A percentile compares a stretch with the other conserved stretches of the same genome.
These are phyloP conservation scores for Escarpia spicata DNA, from an alignment of 2,888 invertebrate species.

Conservation along the genomic window DNA sequence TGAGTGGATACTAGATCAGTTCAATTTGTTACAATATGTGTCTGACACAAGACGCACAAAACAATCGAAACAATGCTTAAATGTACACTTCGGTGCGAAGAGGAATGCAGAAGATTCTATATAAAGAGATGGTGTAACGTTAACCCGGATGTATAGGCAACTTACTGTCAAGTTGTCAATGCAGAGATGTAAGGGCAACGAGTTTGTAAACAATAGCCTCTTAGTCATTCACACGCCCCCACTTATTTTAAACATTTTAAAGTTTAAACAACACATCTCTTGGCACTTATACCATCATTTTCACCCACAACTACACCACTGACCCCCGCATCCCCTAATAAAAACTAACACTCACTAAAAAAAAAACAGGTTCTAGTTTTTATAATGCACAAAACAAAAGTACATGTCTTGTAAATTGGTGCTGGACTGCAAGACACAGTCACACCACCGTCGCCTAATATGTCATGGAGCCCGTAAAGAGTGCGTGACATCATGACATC, in stretches of 20 bases:
- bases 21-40: no score
- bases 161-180: no score
- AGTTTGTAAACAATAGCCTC: background rate
- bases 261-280: background rate
- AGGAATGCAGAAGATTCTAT: background rate
- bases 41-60: no score
- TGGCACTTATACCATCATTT: background rate
- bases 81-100: background rate
- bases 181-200: background rate
- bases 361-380: background rate
- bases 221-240: background rate
- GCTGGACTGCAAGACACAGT: background rate
- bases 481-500: background rate
- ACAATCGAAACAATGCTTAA: background rate
- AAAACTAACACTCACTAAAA: background rate
- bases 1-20: no score
- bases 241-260: background rate
- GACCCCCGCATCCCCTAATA: background rate
- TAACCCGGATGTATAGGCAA: background rate
- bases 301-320: background rate
- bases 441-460: background rate
- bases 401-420: background rate
- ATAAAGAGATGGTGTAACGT: background rate
- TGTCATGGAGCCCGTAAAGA: background rate
- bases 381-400: background rate